Percentiles rank a stretch among this genome's conserved stretches.
phyloP scores from a whole-genome alignment of 1,140 invertebrate genomes.

The Liolophura sinensis region DNA sequence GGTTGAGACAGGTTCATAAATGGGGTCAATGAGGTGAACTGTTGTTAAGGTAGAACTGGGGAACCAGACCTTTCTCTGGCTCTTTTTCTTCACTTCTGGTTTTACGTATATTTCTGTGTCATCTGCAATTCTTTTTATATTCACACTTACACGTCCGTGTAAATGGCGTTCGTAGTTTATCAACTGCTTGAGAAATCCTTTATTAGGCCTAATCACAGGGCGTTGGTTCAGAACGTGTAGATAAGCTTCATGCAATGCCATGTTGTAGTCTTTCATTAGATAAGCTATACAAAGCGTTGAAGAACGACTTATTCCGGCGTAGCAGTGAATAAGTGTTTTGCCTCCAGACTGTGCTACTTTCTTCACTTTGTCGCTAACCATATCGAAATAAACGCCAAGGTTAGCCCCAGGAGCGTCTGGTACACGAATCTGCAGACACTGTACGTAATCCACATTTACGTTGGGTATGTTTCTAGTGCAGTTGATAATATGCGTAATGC shows the following conservation, averaged over 20 bases:
- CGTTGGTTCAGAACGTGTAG: slow-evolving; percentile 69
- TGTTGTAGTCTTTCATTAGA: slow-evolving; percentile 77
- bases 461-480: slow-evolving; percentile 81
- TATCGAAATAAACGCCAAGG: slow-evolving; percentile 74
- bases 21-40: too few species aligned
- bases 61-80: too few species aligned
- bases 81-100: too few species aligned
- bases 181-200: slow-evolving; percentile 85
- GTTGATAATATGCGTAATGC: slow-evolving; percentile 76
- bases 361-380: slow-evolving; percentile 50
- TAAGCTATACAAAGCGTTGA: slow-evolving; percentile 84
- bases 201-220: slow-evolving; percentile 82
- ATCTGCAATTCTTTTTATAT: too few species aligned
- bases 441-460: slow-evolving; percentile 52
- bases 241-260: slow-evolving; percentile 78
- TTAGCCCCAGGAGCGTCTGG: slow-evolving; percentile 74
- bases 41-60: too few species aligned
- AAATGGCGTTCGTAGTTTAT: slow-evolving; percentile 73
- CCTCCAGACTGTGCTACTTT: slow-evolving; percentile 58
- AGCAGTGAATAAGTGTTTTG: slow-evolving; percentile 80
- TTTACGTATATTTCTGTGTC: too few species aligned
- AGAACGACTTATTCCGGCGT: slow-evolving; percentile 84
- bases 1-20: too few species aligned
- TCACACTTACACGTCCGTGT: too few species aligned
- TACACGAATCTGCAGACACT: slow-evolving; percentile 68